phyloP scores from a whole-genome alignment of 2,113 vertebrate genomes.

The Microcebus murinus region DNA sequence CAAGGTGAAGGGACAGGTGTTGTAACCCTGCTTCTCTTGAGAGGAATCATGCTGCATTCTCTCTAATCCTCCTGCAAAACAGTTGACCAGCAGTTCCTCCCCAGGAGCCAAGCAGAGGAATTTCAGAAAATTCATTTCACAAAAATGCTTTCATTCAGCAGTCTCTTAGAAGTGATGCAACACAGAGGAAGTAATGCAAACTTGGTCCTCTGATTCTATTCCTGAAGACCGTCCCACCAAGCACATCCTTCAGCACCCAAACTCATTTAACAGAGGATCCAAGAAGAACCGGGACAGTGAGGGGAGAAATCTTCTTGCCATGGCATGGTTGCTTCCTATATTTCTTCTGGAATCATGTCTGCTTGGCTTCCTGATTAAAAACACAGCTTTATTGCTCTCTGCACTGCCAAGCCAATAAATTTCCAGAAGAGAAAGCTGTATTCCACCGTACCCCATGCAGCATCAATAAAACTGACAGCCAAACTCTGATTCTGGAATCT shows the following conservation, averaged over 20 bases:
- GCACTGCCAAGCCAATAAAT: conserved; percentile 66
- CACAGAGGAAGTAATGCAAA: conserved; percentile 7
- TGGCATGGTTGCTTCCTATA: conserved; percentile 51
- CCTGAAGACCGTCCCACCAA: not conserved
- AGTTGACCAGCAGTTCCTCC: not conserved
- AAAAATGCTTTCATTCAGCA: conserved; percentile 13
- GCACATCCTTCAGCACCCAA: not conserved
- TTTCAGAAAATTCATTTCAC: conserved; percentile 26
- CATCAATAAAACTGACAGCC: conserved; percentile 81
- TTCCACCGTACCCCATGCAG: conserved; percentile 71
- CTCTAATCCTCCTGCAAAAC: not conserved
- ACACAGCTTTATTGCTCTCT: conserved; percentile 63
- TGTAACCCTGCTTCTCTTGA: not conserved
- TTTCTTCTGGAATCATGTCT: conserved; percentile 65
- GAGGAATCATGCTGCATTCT: not conserved
- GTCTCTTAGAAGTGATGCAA: not conserved
- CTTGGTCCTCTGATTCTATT: not conserved
- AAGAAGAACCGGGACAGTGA: conserved; percentile 39
- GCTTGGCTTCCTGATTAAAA: conserved; percentile 76
- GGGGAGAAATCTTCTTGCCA: conserved; percentile 34
- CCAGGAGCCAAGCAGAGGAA: not conserved
- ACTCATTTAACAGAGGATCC: conserved; percentile 56
- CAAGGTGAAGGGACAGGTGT: not conserved
- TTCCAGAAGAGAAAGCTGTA: conserved; percentile 68
- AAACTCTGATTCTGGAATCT: conserved; percentile 78